Conservation (phyloP, 2,888 invertebrate species). For the Andrena bicolor region DNA sequence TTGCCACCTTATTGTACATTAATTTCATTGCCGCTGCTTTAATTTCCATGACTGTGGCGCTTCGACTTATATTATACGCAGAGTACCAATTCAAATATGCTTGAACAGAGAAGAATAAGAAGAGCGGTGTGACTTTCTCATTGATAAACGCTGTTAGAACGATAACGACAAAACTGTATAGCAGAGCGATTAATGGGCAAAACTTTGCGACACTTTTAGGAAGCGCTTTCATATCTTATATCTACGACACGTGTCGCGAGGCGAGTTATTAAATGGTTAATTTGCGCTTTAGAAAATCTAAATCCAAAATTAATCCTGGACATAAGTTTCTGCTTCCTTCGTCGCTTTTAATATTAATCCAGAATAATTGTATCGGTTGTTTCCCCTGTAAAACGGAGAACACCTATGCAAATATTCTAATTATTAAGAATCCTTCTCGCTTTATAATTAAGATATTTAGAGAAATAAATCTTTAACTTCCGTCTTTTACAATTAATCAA, state of each 20-base stretch:
- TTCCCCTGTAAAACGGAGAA: conserved; percentile 31
- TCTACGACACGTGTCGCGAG: neutral
- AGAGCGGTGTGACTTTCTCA: conserved; percentile 71
- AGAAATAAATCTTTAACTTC: neutral
- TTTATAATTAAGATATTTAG: no score
- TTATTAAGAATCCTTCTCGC: neutral
- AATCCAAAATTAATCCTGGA: conserved; percentile 15
- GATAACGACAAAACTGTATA: conserved; percentile 74
- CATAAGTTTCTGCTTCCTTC: neutral
- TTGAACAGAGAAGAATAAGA: conserved; percentile 76
- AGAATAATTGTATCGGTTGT: conserved; percentile 6
- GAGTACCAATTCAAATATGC: conserved; percentile 80
- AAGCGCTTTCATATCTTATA: conserved; percentile 40
- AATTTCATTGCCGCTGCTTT: conserved; percentile 40
- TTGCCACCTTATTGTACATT: conserved; percentile 10
- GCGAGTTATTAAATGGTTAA: neutral
- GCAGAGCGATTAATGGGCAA: conserved; percentile 74
- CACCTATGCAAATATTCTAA: neutral
- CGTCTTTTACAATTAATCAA: neutral
- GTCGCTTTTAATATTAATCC: conserved; percentile 6
- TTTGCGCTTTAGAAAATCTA: conserved; percentile 4
- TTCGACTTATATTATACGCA: conserved; percentile 72
- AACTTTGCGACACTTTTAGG: conserved; percentile 53
- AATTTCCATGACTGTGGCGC: conserved; percentile 64
- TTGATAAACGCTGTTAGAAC: conserved; percentile 74